Percentiles rank a stretch among this genome's conserved stretches.
Evolutionary conservation across 2,113 vertebrate species (phyloP).

Genomic region (Malurus alboscapulatus): DNA sequence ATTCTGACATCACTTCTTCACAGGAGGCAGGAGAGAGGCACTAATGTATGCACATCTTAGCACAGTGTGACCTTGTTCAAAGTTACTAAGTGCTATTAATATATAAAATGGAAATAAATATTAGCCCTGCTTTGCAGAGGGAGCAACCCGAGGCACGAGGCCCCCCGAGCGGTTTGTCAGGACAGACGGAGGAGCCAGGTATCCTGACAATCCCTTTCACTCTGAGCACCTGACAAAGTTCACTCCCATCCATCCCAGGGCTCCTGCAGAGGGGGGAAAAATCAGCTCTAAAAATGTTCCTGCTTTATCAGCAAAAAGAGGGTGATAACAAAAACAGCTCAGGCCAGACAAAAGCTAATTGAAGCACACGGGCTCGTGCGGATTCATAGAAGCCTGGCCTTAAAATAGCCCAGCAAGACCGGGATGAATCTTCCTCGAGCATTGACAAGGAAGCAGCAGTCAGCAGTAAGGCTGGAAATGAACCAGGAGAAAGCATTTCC

Average conservation of each 20-base stretch:
- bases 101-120: constrained; percentile 54
- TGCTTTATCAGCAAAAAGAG: constrained; percentile 53
- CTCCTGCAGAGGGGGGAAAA: background rate
- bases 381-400: background rate
- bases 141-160: background rate
- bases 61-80: constrained; percentile 58
- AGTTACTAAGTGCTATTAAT: constrained; percentile 66
- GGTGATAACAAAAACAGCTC: constrained; percentile 47
- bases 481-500: background rate
- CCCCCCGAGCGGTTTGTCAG: constrained; percentile 4
- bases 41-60: constrained; percentile 53
- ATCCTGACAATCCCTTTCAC: constrained; percentile 25
- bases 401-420: constrained; percentile 23
- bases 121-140: constrained; percentile 18
- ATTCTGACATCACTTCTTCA: constrained; percentile 43
- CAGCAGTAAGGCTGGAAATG: background rate
- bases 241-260: constrained; percentile 11
- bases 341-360: constrained; percentile 47
- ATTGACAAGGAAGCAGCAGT: background rate
- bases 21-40: constrained; percentile 19
- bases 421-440: constrained; percentile 29
- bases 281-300: constrained; percentile 16
- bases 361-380: background rate
- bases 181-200: background rate
- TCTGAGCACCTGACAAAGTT: constrained; percentile 17